Percentiles rank a stretch among this genome's conserved stretches.
Evolutionary conservation across 1,140 invertebrate genomes (phyloP).

Genomic region (Drosophila micromelanica): DNA sequence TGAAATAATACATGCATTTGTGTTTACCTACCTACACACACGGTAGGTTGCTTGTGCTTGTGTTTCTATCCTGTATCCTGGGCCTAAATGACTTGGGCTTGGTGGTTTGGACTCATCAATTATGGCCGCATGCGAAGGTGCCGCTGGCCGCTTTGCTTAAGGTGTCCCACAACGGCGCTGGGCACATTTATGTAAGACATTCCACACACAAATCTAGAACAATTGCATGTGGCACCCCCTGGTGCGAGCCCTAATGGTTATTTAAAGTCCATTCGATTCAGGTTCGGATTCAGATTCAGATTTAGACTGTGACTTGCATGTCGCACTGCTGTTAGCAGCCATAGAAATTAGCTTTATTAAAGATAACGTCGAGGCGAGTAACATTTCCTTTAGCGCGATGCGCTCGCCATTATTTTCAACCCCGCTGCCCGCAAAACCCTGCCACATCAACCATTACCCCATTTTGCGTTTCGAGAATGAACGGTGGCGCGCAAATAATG

Average conservation of each 20-base stretch:
- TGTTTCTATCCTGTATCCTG: conserved; percentile 2
- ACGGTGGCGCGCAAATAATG: conserved; percentile 70
- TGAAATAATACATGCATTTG: conserved; percentile 7
- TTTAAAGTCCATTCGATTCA: conserved; percentile 46
- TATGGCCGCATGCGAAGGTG: conserved; percentile 61
- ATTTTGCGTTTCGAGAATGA: conserved; percentile 73
- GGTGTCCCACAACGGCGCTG: conserved; percentile 30
- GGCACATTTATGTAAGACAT: conserved; percentile 36
- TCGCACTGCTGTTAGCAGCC: conserved; percentile 70
- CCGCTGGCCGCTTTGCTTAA: conserved; percentile 38
- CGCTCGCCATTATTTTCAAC: conserved; percentile 52
- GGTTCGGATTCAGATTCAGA: conserved; percentile 37
- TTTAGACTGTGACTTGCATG: conserved; percentile 58
- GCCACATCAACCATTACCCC: neutral
- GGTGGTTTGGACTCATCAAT: conserved; percentile 70
- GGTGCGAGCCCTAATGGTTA: conserved; percentile 43
- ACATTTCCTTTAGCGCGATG: conserved; percentile 67
- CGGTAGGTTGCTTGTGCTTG: conserved; percentile 11
- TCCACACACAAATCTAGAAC: conserved; percentile 26
- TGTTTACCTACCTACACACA: too few relatives aligned
- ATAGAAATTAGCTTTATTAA: conserved; percentile 82
- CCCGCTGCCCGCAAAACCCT: neutral
- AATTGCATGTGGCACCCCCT: conserved; percentile 43
- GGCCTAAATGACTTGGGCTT: conserved; percentile 64
- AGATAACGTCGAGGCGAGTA: conserved; percentile 68